phyloP scores from a whole-genome alignment of 2,113 vertebrate genomes.

The Gnathonemus longibarbis region DNA sequence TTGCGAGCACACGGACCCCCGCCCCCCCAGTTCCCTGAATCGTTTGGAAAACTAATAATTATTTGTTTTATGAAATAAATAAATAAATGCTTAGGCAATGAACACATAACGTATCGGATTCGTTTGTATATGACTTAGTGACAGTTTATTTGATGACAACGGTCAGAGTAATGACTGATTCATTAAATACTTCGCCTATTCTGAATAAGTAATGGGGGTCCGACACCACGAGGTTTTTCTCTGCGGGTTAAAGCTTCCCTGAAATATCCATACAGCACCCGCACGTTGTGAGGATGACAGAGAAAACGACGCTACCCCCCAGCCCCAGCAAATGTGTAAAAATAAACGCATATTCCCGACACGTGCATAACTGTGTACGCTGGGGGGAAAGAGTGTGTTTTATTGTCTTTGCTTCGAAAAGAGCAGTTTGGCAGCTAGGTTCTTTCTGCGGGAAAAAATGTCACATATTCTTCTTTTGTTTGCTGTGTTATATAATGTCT shows the following conservation, averaged over 20 bases:
- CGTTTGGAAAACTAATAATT: not conserved
- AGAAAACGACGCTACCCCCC: not conserved
- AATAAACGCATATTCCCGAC: not conserved
- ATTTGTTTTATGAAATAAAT: not conserved
- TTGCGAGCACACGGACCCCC: not conserved
- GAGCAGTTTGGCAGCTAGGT: not conserved
- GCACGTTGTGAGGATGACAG: not conserved
- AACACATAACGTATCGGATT: not conserved
- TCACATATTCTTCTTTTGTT: not conserved
- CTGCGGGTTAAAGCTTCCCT: not conserved
- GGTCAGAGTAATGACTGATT: not conserved
- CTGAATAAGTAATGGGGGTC: not conserved
- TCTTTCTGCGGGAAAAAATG: not conserved
- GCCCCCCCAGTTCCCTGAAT: not conserved
- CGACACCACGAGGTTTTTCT: not conserved
- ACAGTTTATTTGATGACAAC: not conserved
- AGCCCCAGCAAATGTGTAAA: not conserved
- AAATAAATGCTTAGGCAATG: not conserved
- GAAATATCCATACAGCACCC: no score
- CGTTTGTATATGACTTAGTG: not conserved
- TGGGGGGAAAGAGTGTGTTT: not conserved
- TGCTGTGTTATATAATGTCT: not conserved
- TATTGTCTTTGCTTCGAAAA: not conserved
- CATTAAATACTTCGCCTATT: not conserved
- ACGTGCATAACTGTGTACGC: not conserved